A percentile compares a stretch with the other conserved stretches of the same genome.
These are phyloP conservation scores for Tachypleus tridentatus DNA, from an alignment of 1,140 invertebrate genomes.

Conservation along the genomic window DNA sequence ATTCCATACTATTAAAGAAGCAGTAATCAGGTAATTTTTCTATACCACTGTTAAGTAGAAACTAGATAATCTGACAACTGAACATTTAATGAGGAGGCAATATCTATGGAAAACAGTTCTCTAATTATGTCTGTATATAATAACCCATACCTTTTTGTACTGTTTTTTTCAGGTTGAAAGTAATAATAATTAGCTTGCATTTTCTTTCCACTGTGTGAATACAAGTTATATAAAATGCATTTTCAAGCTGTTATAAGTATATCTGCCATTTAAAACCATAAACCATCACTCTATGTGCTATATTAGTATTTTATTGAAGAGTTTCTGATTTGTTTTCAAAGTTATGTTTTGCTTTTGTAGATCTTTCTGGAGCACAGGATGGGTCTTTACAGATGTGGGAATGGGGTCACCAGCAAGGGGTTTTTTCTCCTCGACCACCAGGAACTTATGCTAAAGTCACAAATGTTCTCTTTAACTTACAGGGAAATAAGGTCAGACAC, in stretches of 20 bases:
- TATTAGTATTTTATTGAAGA: neutral
- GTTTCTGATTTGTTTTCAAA: conserved; percentile 9
- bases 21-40: no score
- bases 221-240: neutral
- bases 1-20: no score
- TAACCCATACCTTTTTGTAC: no score
- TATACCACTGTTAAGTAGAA: no score
- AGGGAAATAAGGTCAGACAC: conserved; percentile 69
- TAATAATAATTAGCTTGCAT: no score
- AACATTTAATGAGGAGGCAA: no score
- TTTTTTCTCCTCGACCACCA: conserved; percentile 74
- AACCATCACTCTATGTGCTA: neutral
- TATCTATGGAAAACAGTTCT: no score
- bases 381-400: conserved; percentile 96
- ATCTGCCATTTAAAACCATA: neutral
- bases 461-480: conserved; percentile 81
- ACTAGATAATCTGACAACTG: no score
- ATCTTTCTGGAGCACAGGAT: conserved; percentile 92
- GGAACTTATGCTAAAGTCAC: conserved; percentile 94
- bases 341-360: conserved; percentile 38
- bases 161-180: no score
- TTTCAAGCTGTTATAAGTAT: neutral
- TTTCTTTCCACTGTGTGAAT: no score
- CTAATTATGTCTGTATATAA: no score
- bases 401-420: conserved; percentile 83